A percentile compares a stretch with the other conserved stretches of the same genome.
Conservation (phyloP, 2,797 vertebrate species). For the Tamandua tetradactyla region DNA sequence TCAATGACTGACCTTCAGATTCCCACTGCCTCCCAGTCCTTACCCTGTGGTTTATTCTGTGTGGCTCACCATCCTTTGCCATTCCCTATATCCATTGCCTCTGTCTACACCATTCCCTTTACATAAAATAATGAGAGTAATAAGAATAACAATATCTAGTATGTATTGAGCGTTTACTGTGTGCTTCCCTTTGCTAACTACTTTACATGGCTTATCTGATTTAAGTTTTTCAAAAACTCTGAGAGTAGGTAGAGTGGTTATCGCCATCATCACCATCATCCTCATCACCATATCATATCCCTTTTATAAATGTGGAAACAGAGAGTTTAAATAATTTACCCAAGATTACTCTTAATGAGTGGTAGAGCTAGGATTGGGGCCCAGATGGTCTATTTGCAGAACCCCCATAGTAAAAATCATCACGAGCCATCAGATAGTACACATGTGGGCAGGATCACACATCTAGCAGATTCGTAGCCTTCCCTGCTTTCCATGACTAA, state of each 20-base stretch:
- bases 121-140: background rate
- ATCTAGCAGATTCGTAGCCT: background rate
- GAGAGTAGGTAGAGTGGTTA: background rate
- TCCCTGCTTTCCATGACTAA: background rate
- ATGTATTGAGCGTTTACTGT: background rate
- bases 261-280: rapidly evolving
- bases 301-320: background rate
- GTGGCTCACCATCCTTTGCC: background rate
- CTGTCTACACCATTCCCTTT: background rate
- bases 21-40: background rate
- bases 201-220: background rate
- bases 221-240: background rate
- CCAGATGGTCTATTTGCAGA: background rate
- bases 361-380: background rate
- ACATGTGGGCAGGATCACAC: background rate
- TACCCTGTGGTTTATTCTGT: background rate
- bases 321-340: background rate
- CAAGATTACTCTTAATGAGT: background rate
- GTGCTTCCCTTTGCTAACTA: background rate
- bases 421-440: background rate
- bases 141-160: background rate
- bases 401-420: background rate
- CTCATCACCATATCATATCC: background rate
- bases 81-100: background rate
- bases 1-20: background rate